Conservation (phyloP, 2,888 invertebrate species). For the Ypsolopha sequella region DNA sequence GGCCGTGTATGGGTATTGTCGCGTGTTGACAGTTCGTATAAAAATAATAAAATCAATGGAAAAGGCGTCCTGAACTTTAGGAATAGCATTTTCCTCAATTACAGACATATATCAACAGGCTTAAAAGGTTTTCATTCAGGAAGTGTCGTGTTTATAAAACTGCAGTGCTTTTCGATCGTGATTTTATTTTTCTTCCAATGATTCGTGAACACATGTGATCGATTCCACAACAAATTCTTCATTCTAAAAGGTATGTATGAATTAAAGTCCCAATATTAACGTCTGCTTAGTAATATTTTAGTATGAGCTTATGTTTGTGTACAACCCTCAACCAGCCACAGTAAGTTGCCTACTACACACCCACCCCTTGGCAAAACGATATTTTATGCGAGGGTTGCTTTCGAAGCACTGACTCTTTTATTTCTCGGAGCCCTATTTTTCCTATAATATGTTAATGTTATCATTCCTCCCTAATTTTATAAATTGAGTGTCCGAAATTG, state of each 20-base stretch:
- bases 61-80: no score
- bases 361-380: conserved; percentile 23
- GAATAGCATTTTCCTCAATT: neutral
- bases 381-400: conserved; percentile 1
- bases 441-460: neutral
- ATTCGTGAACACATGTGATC: conserved; percentile 58
- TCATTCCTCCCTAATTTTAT: conserved; percentile 1
- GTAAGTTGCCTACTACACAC: conserved; percentile 19
- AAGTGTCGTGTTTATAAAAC: conserved; percentile 8
- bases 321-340: conserved; percentile 20
- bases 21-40: no score
- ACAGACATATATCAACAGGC: no score
- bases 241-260: conserved; percentile 51
- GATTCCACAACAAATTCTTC: conserved; percentile 34
- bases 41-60: no score
- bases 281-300: neutral
- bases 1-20: no score
- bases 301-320: neutral
- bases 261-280: conserved; percentile 25
- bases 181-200: conserved; percentile 7
- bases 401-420: neutral
- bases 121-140: no score
- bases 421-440: neutral
- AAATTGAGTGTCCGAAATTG: no score
- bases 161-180: conserved; percentile 8